These are phyloP conservation scores for Therioaphis trifolii DNA, from an alignment of 2,888 invertebrate genomes.

Conservation along the genomic window DNA sequence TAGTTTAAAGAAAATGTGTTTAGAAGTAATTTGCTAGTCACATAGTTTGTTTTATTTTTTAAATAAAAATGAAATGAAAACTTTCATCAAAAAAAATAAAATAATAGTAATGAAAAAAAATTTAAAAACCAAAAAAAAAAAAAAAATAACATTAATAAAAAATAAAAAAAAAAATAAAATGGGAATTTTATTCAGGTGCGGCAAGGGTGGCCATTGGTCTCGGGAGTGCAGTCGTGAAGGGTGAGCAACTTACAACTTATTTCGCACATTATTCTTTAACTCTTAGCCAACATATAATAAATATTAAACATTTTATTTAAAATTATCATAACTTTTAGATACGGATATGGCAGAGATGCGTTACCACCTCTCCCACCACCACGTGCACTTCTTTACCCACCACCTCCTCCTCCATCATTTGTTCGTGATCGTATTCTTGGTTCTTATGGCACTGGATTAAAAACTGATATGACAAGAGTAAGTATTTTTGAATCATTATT, in stretches of 20 bases:
- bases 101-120: no score
- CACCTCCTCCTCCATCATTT: slow-evolving; percentile 88
- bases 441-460: slow-evolving; percentile 70
- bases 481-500: not conserved
- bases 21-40: slow-evolving; percentile 58
- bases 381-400: slow-evolving; percentile 84
- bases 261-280: slow-evolving; percentile 58
- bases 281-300: not conserved
- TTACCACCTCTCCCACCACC: slow-evolving; percentile 79
- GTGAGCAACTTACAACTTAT: slow-evolving; percentile 64
- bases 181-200: slow-evolving; percentile 74
- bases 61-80: slow-evolving; percentile 47
- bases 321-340: slow-evolving; percentile 36
- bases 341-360: slow-evolving; percentile 69
- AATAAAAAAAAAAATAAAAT: slow-evolving; percentile 59
- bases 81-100: slow-evolving; percentile 5
- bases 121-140: no score
- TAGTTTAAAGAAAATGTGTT: slow-evolving; percentile 59
- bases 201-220: slow-evolving; percentile 95
- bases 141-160: no score
- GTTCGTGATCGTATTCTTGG: slow-evolving; percentile 92
- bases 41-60: slow-evolving; percentile 50
- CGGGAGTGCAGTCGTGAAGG: slow-evolving; percentile 90
- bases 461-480: slow-evolving; percentile 56
- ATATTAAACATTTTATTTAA: slow-evolving; percentile 33